Evolutionary conservation across 2,113 vertebrate species (phyloP).

Genomic region (Gulo gulo): DNA sequence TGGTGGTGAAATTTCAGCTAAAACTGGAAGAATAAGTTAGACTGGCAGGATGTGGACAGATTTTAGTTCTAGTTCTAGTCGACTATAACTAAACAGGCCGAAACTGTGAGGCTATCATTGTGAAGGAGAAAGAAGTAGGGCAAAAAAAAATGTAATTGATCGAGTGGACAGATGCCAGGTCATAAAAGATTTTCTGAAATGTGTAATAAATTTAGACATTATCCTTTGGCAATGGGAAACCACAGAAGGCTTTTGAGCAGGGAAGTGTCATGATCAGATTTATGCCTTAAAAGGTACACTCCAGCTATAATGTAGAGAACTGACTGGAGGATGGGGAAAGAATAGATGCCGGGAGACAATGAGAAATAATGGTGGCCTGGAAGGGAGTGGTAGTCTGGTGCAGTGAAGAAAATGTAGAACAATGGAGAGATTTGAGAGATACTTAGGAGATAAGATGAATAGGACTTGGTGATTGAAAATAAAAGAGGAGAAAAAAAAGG

Average conservation of each 20-base stretch:
- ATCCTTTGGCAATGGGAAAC: background rate
- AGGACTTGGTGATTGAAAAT: background rate
- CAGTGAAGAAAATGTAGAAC: background rate
- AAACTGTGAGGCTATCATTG: background rate
- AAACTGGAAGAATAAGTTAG: background rate
- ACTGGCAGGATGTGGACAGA: background rate
- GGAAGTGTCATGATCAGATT: conserved; percentile 9
- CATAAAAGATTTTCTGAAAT: conserved; percentile 11
- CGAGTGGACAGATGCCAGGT: background rate
- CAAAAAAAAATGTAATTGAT: background rate
- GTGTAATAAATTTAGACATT: conserved; percentile 32
- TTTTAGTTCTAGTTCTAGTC: background rate
- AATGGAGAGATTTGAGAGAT: background rate
- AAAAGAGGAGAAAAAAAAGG: background rate
- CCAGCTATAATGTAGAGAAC: background rate
- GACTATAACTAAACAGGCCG: background rate
- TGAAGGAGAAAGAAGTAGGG: background rate
- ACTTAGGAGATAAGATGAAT: background rate
- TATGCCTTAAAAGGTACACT: conserved; percentile 8
- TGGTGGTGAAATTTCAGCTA: background rate
- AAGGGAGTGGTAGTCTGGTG: background rate
- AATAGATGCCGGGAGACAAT: background rate
- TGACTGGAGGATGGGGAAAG: background rate
- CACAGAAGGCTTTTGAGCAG: background rate
- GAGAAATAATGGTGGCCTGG: background rate